Percentiles rank a stretch among this genome's conserved stretches.
Conservation (phyloP, 2,888 invertebrate genomes). For the Brachyptera putata region DNA sequence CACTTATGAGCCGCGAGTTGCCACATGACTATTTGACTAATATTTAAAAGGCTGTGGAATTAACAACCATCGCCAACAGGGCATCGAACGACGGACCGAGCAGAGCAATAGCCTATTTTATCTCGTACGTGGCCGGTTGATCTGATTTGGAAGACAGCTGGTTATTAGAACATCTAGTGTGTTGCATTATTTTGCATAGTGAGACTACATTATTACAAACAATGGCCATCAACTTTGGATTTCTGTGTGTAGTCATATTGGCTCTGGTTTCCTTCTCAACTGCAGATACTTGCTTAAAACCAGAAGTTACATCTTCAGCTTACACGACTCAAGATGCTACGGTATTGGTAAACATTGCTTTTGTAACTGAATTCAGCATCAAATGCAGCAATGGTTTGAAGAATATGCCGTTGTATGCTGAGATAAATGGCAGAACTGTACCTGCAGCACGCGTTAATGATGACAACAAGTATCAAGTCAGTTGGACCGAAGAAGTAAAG, state of each 20-base stretch:
- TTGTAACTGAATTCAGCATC: slow-evolving; percentile 84
- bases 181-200: too few relatives aligned
- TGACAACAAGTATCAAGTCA: slow-evolving; percentile 83
- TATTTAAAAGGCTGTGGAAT: not conserved
- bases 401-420: slow-evolving; percentile 78
- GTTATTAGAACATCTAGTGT: too few relatives aligned
- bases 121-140: not conserved
- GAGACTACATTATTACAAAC: too few relatives aligned
- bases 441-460: slow-evolving; percentile 74
- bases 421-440: slow-evolving; percentile 78
- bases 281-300: slow-evolving; percentile 37
- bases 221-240: not conserved
- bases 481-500: slow-evolving; percentile 87
- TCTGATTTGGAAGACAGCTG: too few relatives aligned
- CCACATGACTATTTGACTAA: too few relatives aligned
- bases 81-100: too few relatives aligned
- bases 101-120: too few relatives aligned
- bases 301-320: slow-evolving; percentile 65
- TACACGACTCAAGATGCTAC: slow-evolving; percentile 93
- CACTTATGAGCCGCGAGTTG: too few relatives aligned
- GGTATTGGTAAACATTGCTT: slow-evolving; percentile 83
- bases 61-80: too few relatives aligned
- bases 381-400: slow-evolving; percentile 67
- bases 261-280: slow-evolving; percentile 16
- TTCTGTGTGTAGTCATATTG: not conserved